Evolutionary conservation across 2,113 vertebrate genomes (phyloP), one percentile per base, ranked within the genome.

Genomic region (Hippopotamus amphibius): DNA sequence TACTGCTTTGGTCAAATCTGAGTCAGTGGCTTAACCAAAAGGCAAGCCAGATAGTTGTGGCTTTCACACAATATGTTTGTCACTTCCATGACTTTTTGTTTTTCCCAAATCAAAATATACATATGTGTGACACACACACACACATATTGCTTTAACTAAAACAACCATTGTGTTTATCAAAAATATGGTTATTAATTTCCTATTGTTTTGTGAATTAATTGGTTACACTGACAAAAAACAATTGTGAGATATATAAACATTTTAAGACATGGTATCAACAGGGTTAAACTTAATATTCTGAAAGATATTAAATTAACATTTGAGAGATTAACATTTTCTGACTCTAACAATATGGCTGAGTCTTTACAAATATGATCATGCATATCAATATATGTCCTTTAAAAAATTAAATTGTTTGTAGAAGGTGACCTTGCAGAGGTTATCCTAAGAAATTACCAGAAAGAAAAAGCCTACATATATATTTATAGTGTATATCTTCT

Each of bases 371-470:
- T 61, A 68, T 28, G 10, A 69, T 53, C 57, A 90, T 41, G 63
- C 7, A 88, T 48, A 41, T 68, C 76, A 95, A 48, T 61, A 72
- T 14, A 80, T 48, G 2, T 37, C 7, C 2, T 72, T 80, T 94
- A 48, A 69, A 92, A 90, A 95, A 85, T 61, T 79, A 71, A 81
- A 79, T 48, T 63, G 26, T 88, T 48, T 69, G 14, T 81, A 87
- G 28, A 93, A 87, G 21, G 16, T 88, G 65, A 88, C 41, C 46
- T 14, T 95, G 61, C 24, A 72, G 7, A 96, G 1, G 1, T 2
- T 83, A 93, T 59, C 22, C 22, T 46, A 57, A 48, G 41, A 88
- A 93, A 88, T 55, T 59, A 74, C 5, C 14, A 93, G 15, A 81
- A 55, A 72, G 46, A 41, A 65, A 68, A 48, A 33, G 7, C 26